Conservation (phyloP, 30 jellyfish, hydroid and myxozoan species). For the Chrysaora quinquecirrha region DNA sequence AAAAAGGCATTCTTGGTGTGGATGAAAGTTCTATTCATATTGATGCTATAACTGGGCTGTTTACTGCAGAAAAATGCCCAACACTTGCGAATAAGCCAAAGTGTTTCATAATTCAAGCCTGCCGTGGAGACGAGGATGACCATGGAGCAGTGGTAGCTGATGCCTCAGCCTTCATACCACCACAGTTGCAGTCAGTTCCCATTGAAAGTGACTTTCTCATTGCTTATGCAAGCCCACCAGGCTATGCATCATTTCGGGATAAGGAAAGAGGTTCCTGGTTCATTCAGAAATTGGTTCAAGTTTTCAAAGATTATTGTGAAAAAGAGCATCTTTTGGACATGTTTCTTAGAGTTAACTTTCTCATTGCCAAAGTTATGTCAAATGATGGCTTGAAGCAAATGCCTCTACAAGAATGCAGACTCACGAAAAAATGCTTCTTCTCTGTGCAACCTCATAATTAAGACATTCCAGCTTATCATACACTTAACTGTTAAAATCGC, state of each 20-base stretch:
- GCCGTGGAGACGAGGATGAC: constrained; percentile 84
- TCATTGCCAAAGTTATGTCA: constrained; percentile 26
- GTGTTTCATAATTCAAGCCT: constrained; percentile 76
- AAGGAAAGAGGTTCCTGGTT: constrained; percentile 66
- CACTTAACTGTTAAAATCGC: no score
- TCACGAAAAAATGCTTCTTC: constrained; percentile 63
- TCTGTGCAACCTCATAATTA: no score
- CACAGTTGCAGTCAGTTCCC: constrained; percentile 38
- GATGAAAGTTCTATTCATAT: constrained; percentile 40
- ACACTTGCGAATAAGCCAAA: constrained; percentile 69
- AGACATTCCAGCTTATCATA: no score
- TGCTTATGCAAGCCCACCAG: constrained; percentile 77
- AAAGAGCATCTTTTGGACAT: constrained; percentile 69
- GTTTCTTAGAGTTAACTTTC: constrained; percentile 61
- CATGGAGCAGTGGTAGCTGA: constrained; percentile 44
- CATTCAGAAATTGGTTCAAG: constrained; percentile 44
- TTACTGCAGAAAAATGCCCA: constrained; percentile 69
- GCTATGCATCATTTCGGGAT: constrained; percentile 60
- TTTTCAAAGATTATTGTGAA: not conserved
- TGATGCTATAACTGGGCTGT: constrained; percentile 31
- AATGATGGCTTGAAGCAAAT: constrained; percentile 31
- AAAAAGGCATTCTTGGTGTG: constrained; percentile 68
- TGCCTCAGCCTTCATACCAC: constrained; percentile 3
- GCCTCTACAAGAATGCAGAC: constrained; percentile 78
- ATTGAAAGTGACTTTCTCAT: constrained; percentile 73